phyloP scores from a whole-genome alignment of 1,140 invertebrate genomes.

The Calosoma granatense region DNA sequence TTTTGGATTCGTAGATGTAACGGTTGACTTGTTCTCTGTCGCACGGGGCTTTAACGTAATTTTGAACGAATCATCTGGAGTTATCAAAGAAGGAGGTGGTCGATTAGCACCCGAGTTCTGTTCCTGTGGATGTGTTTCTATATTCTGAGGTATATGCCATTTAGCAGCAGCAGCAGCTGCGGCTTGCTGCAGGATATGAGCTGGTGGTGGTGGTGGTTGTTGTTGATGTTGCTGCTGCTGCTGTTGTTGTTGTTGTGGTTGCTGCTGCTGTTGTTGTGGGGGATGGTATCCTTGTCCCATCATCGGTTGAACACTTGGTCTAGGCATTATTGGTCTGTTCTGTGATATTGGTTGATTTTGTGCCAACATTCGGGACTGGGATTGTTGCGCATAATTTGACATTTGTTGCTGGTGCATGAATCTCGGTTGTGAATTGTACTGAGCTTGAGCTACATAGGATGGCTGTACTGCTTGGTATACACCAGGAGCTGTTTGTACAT shows the following conservation, averaged over 20 bases:
- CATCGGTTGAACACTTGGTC: background rate
- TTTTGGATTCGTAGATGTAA: constrained; percentile 71
- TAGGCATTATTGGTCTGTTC: background rate
- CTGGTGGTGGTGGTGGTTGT: constrained; percentile 19
- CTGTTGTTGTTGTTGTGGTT: constrained; percentile 16
- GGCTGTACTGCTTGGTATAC: constrained; percentile 33
- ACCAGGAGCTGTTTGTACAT: constrained; percentile 31
- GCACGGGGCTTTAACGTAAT: constrained; percentile 46
- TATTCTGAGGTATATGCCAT: constrained; percentile 56
- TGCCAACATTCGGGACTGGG: constrained; percentile 16
- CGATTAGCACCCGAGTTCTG: constrained; percentile 24
- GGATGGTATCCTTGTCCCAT: background rate
- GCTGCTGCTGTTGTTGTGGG: constrained; percentile 11
- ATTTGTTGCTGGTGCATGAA: constrained; percentile 17
- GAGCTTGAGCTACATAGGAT: constrained; percentile 26
- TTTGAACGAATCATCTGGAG: constrained; percentile 48
- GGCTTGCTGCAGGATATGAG: no score
- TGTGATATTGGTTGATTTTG: constrained; percentile 16
- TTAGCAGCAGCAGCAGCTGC: constrained; percentile 31
- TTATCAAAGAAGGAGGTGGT: constrained; percentile 26
- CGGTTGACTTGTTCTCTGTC: constrained; percentile 37
- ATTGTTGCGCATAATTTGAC: constrained; percentile 15
- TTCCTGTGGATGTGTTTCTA: constrained; percentile 14
- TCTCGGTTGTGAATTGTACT: constrained; percentile 24
- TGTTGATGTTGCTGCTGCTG: constrained; percentile 16